phyloP scores from a whole-genome alignment of 2,888 invertebrate genomes.

The Plutella xylostella region DNA sequence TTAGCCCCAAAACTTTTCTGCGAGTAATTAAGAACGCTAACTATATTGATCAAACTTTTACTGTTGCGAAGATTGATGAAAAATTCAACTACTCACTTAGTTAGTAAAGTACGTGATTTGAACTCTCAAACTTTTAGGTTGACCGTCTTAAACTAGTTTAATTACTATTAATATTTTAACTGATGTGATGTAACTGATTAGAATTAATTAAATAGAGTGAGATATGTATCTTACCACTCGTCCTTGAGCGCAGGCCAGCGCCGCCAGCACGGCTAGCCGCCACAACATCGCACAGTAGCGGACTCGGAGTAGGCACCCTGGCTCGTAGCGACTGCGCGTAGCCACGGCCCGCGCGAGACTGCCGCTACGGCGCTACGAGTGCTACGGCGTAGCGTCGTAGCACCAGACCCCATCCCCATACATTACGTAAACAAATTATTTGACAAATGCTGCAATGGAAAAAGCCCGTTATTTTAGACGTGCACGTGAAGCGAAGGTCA shows the following conservation, averaged over 20 bases:
- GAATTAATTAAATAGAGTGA: not conserved
- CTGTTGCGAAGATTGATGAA: too few species aligned
- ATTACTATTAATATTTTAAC: too few species aligned
- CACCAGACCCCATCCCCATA: slow-evolving; percentile 22
- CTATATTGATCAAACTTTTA: too few species aligned
- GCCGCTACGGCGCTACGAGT: slow-evolving; percentile 36
- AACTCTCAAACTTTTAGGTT: too few species aligned
- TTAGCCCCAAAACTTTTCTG: too few species aligned
- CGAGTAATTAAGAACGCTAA: too few species aligned
- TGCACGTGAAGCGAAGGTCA: too few species aligned
- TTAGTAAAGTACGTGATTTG: too few species aligned
- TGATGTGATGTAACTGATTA: too few species aligned
- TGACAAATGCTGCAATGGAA: slow-evolving; percentile 40
- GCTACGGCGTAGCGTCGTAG: slow-evolving; percentile 21
- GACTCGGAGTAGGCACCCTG: slow-evolving; percentile 35
- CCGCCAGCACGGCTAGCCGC: slow-evolving; percentile 46
- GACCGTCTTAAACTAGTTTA: too few species aligned
- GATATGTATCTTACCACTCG: slow-evolving; percentile 47
- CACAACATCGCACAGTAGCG: slow-evolving; percentile 48
- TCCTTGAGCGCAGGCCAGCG: slow-evolving; percentile 57
- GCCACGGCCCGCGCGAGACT: slow-evolving; percentile 53
- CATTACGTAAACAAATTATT: slow-evolving; percentile 52
- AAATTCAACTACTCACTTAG: too few species aligned
- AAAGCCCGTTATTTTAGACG: slow-evolving; percentile 24
- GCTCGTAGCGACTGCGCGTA: slow-evolving; percentile 32